phyloP scores from a whole-genome alignment of 2,888 invertebrate genomes.

The Argyra leucocephala region DNA sequence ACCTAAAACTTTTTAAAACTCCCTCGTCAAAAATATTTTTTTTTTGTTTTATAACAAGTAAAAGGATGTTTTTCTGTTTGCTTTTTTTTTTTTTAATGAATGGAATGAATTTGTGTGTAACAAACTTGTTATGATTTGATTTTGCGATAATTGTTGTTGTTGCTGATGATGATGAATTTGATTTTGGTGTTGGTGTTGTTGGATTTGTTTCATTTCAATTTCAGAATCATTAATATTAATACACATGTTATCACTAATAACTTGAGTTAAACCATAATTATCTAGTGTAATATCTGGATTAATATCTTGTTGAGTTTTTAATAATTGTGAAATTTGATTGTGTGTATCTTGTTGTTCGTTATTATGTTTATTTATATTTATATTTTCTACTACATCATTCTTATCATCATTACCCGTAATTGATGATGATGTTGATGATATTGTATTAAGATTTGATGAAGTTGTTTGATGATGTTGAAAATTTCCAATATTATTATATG shows the following conservation, averaged over 20 bases:
- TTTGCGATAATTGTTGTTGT: conserved; percentile 12
- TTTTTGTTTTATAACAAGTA: neutral
- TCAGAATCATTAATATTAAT: neutral
- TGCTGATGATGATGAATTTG: conserved; percentile 25
- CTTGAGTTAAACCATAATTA: neutral
- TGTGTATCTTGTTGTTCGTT: neutral
- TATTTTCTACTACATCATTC: neutral
- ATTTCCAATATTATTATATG: neutral
- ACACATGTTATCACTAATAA: neutral
- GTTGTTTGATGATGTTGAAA: neutral
- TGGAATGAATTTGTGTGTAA: neutral
- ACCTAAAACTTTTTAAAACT: conserved; percentile 6
- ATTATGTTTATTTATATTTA: neutral
- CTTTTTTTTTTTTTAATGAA: too few relatives aligned
- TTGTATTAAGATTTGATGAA: conserved; percentile 8
- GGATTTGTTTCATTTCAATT: conserved; percentile 18
- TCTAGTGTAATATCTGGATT: neutral
- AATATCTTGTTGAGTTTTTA: neutral
- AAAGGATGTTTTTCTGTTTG: too few relatives aligned
- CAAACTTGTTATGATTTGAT: neutral
- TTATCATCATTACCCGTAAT: neutral
- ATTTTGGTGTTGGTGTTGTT: conserved; percentile 22
- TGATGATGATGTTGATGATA: neutral
- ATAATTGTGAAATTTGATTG: neutral
- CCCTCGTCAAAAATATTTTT: neutral